These are phyloP conservation scores for Cordylochernes scorpioides DNA, from an alignment of 2,888 invertebrate species.

Conservation along the genomic window DNA sequence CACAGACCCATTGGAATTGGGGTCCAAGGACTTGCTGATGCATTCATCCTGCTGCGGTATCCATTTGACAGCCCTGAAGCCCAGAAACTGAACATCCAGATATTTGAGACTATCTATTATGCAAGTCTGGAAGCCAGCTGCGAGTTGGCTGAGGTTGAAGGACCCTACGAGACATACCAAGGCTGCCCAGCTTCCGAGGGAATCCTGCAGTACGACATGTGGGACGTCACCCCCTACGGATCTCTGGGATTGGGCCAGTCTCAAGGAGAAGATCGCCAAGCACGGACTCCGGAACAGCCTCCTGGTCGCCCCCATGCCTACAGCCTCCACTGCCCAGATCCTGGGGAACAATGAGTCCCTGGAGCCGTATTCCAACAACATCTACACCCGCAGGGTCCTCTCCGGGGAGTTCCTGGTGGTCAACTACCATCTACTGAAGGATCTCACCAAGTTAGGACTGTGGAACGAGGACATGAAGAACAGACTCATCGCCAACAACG, in stretches of 20 bases:
- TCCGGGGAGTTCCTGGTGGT: constrained; percentile 33
- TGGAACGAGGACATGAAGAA: constrained; percentile 94
- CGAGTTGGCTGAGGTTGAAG: constrained; percentile 55
- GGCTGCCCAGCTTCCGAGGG: constrained; percentile 84
- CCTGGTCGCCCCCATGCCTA: constrained; percentile 87
- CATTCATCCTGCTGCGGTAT: constrained; percentile 68
- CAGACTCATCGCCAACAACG: constrained; percentile 59
- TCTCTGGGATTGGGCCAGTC: constrained; percentile 59
- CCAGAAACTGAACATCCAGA: constrained; percentile 57
- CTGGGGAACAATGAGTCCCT: constrained; percentile 93
- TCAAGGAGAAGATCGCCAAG: constrained; percentile 57
- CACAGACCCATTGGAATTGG: constrained; percentile 34
- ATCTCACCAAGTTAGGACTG: constrained; percentile 60
- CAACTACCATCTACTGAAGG: constrained; percentile 75
- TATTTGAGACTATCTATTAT: constrained; percentile 92
- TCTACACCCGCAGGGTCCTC: constrained; percentile 40
- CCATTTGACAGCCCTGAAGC: constrained; percentile 77
- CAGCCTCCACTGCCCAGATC: constrained; percentile 93
- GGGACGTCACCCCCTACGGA: constrained; percentile 61
- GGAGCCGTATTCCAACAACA: constrained; percentile 91
- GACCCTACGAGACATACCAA: constrained; percentile 64
- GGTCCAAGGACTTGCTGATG: constrained; percentile 85
- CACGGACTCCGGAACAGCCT: constrained; percentile 77
- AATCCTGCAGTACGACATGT: constrained; percentile 90
- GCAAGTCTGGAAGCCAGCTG: constrained; percentile 82